A percentile compares a stretch with the other conserved stretches of the same genome.
Evolutionary conservation across 2,888 invertebrate species (phyloP).

Genomic region (Anaspis maculata): DNA sequence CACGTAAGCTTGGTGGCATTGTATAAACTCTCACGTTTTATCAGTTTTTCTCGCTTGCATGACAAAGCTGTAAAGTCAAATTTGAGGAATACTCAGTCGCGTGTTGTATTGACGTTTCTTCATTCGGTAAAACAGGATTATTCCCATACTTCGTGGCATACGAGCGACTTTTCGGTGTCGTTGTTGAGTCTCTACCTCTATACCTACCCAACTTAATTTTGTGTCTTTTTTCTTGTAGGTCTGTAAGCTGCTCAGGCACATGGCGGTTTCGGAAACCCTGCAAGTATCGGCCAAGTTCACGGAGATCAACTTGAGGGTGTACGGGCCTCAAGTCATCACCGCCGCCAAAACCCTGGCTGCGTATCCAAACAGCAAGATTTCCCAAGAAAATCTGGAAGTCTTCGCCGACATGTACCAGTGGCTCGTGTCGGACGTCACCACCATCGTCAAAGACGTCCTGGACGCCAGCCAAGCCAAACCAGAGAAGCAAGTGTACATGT

Average conservation of each 20-base stretch:
- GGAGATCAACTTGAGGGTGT: conserved; percentile 88
- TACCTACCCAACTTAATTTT: too few species aligned
- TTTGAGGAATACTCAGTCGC: too few species aligned
- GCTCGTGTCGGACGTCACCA: conserved; percentile 84
- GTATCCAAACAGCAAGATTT: conserved; percentile 89
- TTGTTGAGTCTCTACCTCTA: too few species aligned
- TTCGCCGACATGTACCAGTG: conserved; percentile 94
- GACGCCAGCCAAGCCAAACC: conserved; percentile 62
- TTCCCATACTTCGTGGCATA: too few species aligned
- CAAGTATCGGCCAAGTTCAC: conserved; percentile 95
- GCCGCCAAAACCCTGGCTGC: conserved; percentile 88
- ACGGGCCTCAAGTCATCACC: conserved; percentile 87
- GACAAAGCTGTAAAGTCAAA: too few species aligned
- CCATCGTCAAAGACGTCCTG: conserved; percentile 82
- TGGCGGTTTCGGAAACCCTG: conserved; percentile 87
- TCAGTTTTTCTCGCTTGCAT: too few species aligned
- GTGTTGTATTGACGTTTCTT: too few species aligned
- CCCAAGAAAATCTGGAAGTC: conserved; percentile 93
- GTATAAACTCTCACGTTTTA: too few species aligned
- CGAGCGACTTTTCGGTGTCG: too few species aligned
- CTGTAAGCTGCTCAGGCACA: conserved; percentile 92
- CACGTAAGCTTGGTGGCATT: not conserved
- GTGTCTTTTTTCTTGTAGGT: conserved; percentile 57
- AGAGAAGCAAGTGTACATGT: conserved; percentile 81
- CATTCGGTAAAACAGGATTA: too few species aligned